Percentiles rank a stretch among this genome's conserved stretches.
These are phyloP conservation scores for Pentalonia nigronervosa DNA, from an alignment of 1,140 invertebrate genomes.

Conservation along the genomic window DNA sequence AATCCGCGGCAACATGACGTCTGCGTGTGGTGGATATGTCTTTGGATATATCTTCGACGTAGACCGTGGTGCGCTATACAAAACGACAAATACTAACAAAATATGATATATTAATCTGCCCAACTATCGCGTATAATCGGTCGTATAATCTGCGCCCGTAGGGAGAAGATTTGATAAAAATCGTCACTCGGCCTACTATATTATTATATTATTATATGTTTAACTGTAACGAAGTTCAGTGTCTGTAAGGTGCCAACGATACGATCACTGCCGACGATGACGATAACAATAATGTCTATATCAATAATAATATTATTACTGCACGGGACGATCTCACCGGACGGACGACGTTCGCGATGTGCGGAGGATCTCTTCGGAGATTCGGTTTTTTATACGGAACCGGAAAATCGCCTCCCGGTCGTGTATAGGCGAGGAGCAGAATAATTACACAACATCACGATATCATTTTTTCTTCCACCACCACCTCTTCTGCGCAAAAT, in stretches of 20 bases:
- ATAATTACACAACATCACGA: too few species aligned
- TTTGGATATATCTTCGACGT: too few species aligned
- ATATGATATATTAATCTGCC: too few species aligned
- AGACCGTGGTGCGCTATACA: not conserved
- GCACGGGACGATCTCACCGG: not conserved
- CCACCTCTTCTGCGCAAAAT: not conserved
- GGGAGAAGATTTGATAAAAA: not conserved
- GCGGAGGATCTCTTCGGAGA: not conserved
- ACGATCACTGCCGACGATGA: not conserved
- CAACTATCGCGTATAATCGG: not conserved
- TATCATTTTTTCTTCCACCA: not conserved
- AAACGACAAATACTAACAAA: not conserved
- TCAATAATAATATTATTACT: not conserved
- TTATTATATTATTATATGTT: not conserved
- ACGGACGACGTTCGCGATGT: not conserved
- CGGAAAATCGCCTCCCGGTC: not conserved
- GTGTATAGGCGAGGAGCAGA: not conserved
- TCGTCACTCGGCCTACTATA: not conserved
- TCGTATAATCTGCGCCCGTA: not conserved
- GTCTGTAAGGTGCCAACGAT: too few species aligned
- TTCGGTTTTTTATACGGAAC: constrained; percentile 11
- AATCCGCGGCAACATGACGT: not conserved
- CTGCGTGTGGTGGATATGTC: not conserved
- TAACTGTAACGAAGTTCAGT: not conserved
- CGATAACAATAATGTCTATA: too few species aligned